These are phyloP conservation scores for Ectropis crepuscularia DNA, from an alignment of 2,888 invertebrate species.

Conservation along the genomic window DNA sequence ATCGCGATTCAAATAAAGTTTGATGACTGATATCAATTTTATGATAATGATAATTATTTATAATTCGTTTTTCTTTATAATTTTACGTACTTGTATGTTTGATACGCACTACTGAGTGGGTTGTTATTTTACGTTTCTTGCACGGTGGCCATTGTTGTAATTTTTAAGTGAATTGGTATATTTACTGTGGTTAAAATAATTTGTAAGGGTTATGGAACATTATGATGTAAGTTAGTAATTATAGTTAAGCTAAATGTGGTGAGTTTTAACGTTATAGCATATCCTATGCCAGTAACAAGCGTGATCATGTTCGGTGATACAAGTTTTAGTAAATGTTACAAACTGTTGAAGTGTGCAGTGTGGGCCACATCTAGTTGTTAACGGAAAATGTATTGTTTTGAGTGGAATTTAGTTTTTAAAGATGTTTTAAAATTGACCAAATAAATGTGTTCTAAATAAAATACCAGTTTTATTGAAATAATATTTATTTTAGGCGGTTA, in stretches of 20 bases:
- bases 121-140: slow-evolving; percentile 70
- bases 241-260: slow-evolving; percentile 53
- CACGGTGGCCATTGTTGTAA: slow-evolving; percentile 79
- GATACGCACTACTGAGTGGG: slow-evolving; percentile 75
- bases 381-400: slow-evolving; percentile 66
- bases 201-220: slow-evolving; percentile 76
- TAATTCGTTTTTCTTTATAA: slow-evolving; percentile 40
- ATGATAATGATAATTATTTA: slow-evolving; percentile 40
- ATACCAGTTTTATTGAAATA: slow-evolving; percentile 49
- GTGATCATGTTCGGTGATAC: slow-evolving; percentile 81
- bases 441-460: slow-evolving; percentile 84
- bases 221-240: slow-evolving; percentile 57
- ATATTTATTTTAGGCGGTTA: slow-evolving; percentile 66
- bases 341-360: slow-evolving; percentile 51
- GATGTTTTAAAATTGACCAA: slow-evolving; percentile 81
- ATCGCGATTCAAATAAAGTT: slow-evolving; percentile 45
- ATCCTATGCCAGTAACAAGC: slow-evolving; percentile 80
- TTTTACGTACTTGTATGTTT: slow-evolving; percentile 59
- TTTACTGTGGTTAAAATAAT: slow-evolving; percentile 69
- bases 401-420: slow-evolving; percentile 77
- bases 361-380: slow-evolving; percentile 57
- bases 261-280: slow-evolving; percentile 73
- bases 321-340: slow-evolving; percentile 53
- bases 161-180: slow-evolving; percentile 61
- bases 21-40: slow-evolving; percentile 43